phyloP scores from a whole-genome alignment of 2,113 vertebrate genomes.

The Cichladusa arquata region DNA sequence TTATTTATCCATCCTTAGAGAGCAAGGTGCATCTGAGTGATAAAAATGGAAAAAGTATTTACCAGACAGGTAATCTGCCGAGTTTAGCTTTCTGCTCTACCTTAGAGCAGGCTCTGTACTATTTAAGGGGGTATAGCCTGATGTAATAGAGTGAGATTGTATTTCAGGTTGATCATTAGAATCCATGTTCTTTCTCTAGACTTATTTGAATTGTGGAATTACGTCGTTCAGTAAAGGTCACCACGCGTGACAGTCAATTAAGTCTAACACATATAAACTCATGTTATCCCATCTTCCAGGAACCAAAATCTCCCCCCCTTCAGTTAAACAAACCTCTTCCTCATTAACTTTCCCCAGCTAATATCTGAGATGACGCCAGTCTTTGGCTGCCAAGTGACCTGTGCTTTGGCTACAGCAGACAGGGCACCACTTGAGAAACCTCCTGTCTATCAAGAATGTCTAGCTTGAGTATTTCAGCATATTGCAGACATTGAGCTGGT shows the following conservation, averaged over 20 bases:
- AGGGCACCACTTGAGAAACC: not conserved
- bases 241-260: not conserved
- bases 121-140: not conserved
- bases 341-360: not conserved
- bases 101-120: not conserved
- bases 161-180: conserved; percentile 9
- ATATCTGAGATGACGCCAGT: not conserved
- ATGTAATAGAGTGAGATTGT: not conserved
- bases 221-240: not conserved
- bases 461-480: not conserved
- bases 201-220: not conserved
- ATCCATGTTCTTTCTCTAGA: not conserved
- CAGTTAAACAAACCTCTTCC: not conserved
- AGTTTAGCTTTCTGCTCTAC: not conserved
- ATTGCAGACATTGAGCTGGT: not conserved
- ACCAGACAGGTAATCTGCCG: not conserved
- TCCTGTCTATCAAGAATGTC: not conserved
- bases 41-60: not conserved
- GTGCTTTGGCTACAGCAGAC: not conserved
- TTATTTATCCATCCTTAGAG: not conserved
- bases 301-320: not conserved
- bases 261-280: not conserved
- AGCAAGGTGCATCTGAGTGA: conserved; percentile 10
- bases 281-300: not conserved
- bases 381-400: not conserved